Conservation (phyloP, 2,888 invertebrate genomes). For the Catocala nupta region DNA sequence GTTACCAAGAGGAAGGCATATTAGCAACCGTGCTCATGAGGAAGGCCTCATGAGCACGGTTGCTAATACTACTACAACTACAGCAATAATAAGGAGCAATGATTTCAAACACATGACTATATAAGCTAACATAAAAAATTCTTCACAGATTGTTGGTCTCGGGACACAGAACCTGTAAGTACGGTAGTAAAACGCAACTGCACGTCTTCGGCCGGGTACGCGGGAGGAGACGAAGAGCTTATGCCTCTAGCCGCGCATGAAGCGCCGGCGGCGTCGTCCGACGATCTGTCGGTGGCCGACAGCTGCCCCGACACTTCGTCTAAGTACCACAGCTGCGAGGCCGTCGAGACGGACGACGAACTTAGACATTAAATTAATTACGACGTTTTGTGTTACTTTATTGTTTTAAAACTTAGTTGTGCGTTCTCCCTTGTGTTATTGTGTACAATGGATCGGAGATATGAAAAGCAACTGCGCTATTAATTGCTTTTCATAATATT, state of each 20-base stretch:
- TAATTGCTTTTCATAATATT: too few species aligned
- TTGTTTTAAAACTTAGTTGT: too few species aligned
- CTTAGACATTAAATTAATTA: conserved; percentile 64
- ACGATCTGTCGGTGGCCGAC: conserved; percentile 90
- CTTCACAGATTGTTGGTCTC: conserved; percentile 71
- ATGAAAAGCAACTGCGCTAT: too few species aligned
- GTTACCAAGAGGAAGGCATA: too few species aligned
- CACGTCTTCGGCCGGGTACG: conserved; percentile 54
- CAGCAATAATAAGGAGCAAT: too few species aligned
- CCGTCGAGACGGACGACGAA: conserved; percentile 89
- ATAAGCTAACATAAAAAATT: conserved; percentile 8
- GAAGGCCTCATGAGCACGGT: too few species aligned
- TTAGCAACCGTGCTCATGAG: too few species aligned
- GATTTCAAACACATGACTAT: background rate
- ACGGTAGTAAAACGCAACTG: conserved; percentile 66
- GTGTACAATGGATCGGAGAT: too few species aligned
- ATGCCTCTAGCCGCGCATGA: conserved; percentile 90
- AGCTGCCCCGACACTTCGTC: conserved; percentile 92
- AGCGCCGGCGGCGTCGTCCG: conserved; percentile 86
- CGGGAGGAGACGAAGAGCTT: conserved; percentile 85
- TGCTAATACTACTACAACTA: too few species aligned
- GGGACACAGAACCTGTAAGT: conserved; percentile 60
- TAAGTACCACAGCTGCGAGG: conserved; percentile 92
- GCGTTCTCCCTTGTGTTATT: too few species aligned
- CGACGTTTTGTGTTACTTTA: too few species aligned